Evolutionary conservation across 2,113 vertebrate genomes (phyloP), one percentile per base, ranked within the genome.

Genomic region (Vicugna pacos): DNA sequence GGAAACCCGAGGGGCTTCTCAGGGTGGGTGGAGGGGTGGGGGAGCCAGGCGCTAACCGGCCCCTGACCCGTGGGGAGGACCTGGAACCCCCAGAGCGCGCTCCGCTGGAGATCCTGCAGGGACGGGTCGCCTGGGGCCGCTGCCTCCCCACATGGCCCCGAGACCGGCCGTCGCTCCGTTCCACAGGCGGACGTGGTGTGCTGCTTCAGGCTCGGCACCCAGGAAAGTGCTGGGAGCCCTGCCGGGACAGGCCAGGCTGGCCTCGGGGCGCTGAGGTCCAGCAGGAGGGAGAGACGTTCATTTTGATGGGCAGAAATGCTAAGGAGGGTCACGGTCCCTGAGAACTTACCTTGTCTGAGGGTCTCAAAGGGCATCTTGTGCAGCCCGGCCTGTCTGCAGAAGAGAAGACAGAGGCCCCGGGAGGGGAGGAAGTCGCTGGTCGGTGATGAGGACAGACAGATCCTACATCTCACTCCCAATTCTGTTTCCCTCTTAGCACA

Each of bases 91-190:
- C 70, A 85, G 15, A 70, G 26, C 1, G 8, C 84, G 42, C 62
- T 14, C 2, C 19, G 10, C 6, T 6, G 35, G 35, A 35, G 35
- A 35, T 35, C 73, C n/a, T 26, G 10, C 10, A 3, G 1, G 4
- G 54, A n/a, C 10, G n/a, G 42, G 42, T 35, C 14, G 26, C 8
- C 82, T 30, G 13, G n/a, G 46, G 54, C 3, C 5, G 32, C 24
- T 65, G 58, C 69, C 30, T 26, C 46, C n/a, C 35, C 30, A 26
- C 5, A 0, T 8, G 2, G 52, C 24, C 38, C 60, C 19, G 50
- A 73, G 28, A 52, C 17, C 15, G 26, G 32, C 58, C 38, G 15
- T 5, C 8, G 10, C 35, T 52, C 62, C 30, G 14, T 32, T 12
- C 12, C 46, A 3, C 16, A 48, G 32, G 4, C 16, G 38, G 32